phyloP scores from a whole-genome alignment of 1,140 invertebrate species.

The Ganaspis sp. region DNA sequence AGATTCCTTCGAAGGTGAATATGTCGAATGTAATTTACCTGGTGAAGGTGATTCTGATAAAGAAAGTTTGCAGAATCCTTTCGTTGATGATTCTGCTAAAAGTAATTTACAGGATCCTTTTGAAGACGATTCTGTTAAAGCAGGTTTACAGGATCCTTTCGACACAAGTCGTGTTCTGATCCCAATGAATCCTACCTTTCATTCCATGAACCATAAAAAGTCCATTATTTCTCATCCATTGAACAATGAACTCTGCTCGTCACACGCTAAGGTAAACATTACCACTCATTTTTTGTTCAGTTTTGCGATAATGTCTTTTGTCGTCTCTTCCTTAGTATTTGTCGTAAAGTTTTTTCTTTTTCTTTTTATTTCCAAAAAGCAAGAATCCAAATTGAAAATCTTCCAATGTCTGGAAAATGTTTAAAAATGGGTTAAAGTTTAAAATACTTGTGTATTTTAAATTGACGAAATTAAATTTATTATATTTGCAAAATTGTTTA shows the following conservation, averaged over 20 bases:
- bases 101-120: constrained; percentile 32
- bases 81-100: constrained; percentile 21
- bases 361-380: constrained; percentile 23
- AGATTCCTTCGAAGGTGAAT: too few relatives aligned
- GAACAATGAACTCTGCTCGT: constrained; percentile 63
- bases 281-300: constrained; percentile 58
- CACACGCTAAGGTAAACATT: constrained; percentile 69
- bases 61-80: constrained; percentile 31
- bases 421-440: too few relatives aligned
- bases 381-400: too few relatives aligned
- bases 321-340: neutral
- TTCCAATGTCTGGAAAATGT: too few relatives aligned
- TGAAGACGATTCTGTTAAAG: constrained; percentile 19
- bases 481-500: too few relatives aligned
- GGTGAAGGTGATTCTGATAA: constrained; percentile 15
- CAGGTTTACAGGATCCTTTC: constrained; percentile 60
- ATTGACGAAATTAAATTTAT: too few relatives aligned
- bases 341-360: constrained; percentile 3
- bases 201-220: constrained; percentile 49
- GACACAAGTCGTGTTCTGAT: constrained; percentile 65
- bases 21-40: too few relatives aligned
- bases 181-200: constrained; percentile 54
- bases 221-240: constrained; percentile 55
- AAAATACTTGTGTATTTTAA: too few relatives aligned
- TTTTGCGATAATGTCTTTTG: constrained; percentile 36